phyloP scores from a whole-genome alignment of 2,888 invertebrate genomes.

The Andrena fulva region DNA sequence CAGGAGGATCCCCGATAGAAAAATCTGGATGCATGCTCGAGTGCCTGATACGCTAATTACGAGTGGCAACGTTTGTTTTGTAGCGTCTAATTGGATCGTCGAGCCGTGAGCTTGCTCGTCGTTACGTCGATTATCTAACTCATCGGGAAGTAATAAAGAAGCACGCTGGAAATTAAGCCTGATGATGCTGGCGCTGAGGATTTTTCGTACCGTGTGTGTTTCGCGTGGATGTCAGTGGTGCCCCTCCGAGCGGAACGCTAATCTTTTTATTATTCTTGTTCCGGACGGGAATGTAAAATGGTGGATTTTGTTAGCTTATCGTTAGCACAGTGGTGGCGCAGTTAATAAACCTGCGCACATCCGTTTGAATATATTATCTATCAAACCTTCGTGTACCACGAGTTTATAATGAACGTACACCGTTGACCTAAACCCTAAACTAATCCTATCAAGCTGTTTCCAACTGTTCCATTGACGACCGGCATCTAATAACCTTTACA shows the following conservation, averaged over 20 bases:
- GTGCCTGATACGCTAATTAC: conserved; percentile 34
- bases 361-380: conserved; percentile 11
- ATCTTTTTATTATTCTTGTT: conserved; percentile 3
- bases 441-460: too few relatives aligned
- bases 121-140: conserved; percentile 46
- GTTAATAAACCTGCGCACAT: conserved; percentile 23
- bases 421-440: too few relatives aligned
- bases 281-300: conserved; percentile 10
- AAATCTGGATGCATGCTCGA: conserved; percentile 4
- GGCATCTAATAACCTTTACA: too few relatives aligned
- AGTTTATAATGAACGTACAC: too few relatives aligned
- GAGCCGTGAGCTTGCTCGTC: not conserved
- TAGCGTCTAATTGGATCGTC: conserved; percentile 50
- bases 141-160: conserved; percentile 49
- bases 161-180: conserved; percentile 6
- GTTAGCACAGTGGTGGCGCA: not conserved
- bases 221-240: conserved; percentile 1
- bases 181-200: conserved; percentile 1
- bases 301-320: conserved; percentile 17
- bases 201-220: not conserved
- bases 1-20: conserved; percentile 12
- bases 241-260: conserved; percentile 23
- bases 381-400: not conserved
- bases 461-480: too few relatives aligned
- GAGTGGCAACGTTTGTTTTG: conserved; percentile 34